phyloP scores from a whole-genome alignment of 2,888 invertebrate species.

The Periphyllus acericola region DNA sequence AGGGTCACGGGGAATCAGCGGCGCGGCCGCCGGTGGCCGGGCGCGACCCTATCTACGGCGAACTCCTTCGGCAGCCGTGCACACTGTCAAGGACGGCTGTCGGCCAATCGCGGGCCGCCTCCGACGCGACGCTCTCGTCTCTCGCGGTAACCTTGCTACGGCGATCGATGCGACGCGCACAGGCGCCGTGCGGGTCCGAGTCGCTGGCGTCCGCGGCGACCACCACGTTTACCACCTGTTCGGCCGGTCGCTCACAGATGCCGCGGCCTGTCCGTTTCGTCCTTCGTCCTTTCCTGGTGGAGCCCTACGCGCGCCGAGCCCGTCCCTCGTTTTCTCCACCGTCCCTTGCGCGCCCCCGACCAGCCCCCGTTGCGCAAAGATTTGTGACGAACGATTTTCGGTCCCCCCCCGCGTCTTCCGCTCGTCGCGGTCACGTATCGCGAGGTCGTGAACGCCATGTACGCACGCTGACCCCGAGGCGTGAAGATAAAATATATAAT shows the following conservation, averaged over 20 bases:
- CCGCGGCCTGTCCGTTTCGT: constrained; percentile 14
- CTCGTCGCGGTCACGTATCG: too few relatives aligned
- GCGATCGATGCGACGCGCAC: constrained; percentile 42
- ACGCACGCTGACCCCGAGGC: too few relatives aligned
- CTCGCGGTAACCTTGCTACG: constrained; percentile 31
- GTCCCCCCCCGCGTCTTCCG: too few relatives aligned
- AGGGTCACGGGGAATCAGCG: constrained; percentile 21
- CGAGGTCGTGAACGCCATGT: too few relatives aligned
- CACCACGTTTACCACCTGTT: background rate
- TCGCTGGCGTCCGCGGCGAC: background rate
- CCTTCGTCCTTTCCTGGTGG: background rate
- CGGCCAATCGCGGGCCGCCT: constrained; percentile 38
- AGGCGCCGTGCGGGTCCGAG: background rate
- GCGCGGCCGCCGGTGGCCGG: constrained; percentile 24
- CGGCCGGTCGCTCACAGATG: constrained; percentile 16
- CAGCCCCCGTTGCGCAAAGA: too few relatives aligned
- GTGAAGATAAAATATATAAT: too few relatives aligned
- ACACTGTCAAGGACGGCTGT: constrained; percentile 54
- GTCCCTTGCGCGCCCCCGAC: background rate
- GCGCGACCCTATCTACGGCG: constrained; percentile 33
- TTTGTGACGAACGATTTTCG: background rate
- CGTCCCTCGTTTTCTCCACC: background rate
- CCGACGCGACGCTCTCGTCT: background rate
- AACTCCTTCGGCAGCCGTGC: constrained; percentile 1
- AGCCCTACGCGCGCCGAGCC: too few relatives aligned